These are phyloP conservation scores for Epinotia nisella DNA, from an alignment of 2,888 invertebrate species.

Conservation along the genomic window DNA sequence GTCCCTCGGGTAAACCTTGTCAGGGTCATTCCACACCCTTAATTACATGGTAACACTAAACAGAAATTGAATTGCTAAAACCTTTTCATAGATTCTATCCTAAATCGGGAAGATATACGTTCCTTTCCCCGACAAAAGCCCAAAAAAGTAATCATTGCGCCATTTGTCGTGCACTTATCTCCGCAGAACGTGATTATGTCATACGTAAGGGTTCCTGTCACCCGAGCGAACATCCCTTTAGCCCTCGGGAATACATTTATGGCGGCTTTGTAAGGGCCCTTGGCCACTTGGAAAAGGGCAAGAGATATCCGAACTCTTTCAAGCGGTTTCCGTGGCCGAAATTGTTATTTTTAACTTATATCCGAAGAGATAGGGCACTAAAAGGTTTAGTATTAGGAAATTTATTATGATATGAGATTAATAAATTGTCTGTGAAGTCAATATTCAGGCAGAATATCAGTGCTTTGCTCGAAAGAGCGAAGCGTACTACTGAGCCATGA, in stretches of 20 bases:
- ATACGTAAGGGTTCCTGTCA: slow-evolving; percentile 33
- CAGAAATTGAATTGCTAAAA: no score
- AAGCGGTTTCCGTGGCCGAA: slow-evolving; percentile 24
- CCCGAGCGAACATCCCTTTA: slow-evolving; percentile 25
- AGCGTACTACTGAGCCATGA: no score
- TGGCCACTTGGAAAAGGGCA: slow-evolving; percentile 40
- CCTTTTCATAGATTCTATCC: background rate
- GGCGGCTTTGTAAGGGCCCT: slow-evolving; percentile 19
- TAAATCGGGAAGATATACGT: background rate
- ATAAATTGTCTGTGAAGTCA: no score
- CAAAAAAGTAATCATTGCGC: slow-evolving; percentile 19
- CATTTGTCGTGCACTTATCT: slow-evolving; percentile 33
- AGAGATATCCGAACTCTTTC: slow-evolving; percentile 33
- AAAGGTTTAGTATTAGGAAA: background rate
- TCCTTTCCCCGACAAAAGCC: slow-evolving; percentile 1
- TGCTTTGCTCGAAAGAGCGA: no score
- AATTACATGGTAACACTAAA: no score
- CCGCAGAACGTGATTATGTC: slow-evolving; percentile 34
- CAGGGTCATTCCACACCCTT: no score
- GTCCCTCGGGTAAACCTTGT: no score
- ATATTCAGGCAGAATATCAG: no score
- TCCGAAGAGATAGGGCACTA: background rate
- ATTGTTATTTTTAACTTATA: slow-evolving; percentile 38
- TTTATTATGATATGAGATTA: no score
- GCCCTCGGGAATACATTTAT: slow-evolving; percentile 31